phyloP scores from a whole-genome alignment of 2,888 invertebrate species.

The Helicoverpa assulta region DNA sequence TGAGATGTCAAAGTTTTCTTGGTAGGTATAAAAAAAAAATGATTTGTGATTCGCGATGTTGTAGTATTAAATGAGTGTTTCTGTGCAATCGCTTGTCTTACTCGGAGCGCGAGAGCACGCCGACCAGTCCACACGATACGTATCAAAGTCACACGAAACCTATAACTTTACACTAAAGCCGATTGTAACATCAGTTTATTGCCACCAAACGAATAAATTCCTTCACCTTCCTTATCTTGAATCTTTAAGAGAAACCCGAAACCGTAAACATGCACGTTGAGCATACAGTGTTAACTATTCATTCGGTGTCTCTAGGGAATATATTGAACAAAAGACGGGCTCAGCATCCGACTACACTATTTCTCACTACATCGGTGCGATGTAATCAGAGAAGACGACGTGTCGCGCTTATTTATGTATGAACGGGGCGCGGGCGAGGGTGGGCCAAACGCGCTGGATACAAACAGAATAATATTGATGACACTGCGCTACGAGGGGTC shows the following conservation, averaged over 20 bases:
- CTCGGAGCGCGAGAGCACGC: constrained; percentile 35
- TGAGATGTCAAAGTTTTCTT: constrained; percentile 48
- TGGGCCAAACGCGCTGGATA: constrained; percentile 88
- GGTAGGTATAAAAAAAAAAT: constrained; percentile 50
- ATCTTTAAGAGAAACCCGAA: constrained; percentile 89
- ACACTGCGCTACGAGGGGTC: constrained; percentile 90
- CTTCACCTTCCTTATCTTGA: constrained; percentile 81
- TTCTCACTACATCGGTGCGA: constrained; percentile 90
- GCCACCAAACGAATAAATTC: constrained; percentile 88
- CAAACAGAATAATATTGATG: constrained; percentile 91
- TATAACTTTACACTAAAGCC: constrained; percentile 80
- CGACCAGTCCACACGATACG: constrained; percentile 62
- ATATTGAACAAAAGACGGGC: constrained; percentile 89
- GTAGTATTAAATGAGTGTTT: constrained; percentile 38
- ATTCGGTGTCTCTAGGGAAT: constrained; percentile 85
- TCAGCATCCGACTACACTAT: constrained; percentile 89
- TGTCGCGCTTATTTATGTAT: constrained; percentile 90
- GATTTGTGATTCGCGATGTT: constrained; percentile 51
- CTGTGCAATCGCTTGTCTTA: constrained; percentile 20
- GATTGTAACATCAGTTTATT: constrained; percentile 88
- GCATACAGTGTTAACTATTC: constrained; percentile 88
- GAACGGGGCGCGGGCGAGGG: constrained; percentile 89
- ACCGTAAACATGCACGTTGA: constrained; percentile 88
- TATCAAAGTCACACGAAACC: constrained; percentile 75
- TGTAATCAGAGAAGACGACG: constrained; percentile 91